Conservation (phyloP, 2,888 invertebrate species). For the Drosophila acutilabella region DNA sequence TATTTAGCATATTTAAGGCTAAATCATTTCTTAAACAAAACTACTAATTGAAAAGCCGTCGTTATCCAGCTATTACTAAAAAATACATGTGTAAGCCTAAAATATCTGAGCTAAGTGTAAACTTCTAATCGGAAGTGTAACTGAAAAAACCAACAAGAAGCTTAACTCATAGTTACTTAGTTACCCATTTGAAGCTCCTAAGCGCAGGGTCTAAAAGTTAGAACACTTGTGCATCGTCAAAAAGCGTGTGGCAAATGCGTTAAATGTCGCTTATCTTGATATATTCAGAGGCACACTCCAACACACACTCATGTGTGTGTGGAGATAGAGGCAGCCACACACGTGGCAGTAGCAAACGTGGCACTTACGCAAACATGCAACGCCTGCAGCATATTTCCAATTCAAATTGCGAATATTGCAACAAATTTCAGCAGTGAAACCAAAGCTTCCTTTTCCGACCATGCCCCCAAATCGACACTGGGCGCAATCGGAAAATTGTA, state of each 20-base stretch:
- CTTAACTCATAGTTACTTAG: too few relatives aligned
- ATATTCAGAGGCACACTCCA: slow-evolving; percentile 40
- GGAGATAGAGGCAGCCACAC: slow-evolving; percentile 8
- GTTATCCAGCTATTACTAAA: too few relatives aligned
- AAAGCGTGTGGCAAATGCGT: slow-evolving; percentile 66
- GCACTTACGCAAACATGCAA: slow-evolving; percentile 67
- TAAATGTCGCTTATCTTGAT: slow-evolving; percentile 71
- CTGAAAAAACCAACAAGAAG: too few relatives aligned
- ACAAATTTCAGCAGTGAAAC: slow-evolving; percentile 57
- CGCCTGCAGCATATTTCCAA: slow-evolving; percentile 71
- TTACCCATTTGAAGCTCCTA: neutral
- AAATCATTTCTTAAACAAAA: too few relatives aligned
- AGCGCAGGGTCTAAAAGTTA: neutral
- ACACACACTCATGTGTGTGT: slow-evolving; percentile 9
- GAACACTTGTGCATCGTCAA: slow-evolving; percentile 47
- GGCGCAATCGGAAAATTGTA: slow-evolving; percentile 12
- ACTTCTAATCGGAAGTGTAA: too few relatives aligned
- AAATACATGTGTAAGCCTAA: too few relatives aligned
- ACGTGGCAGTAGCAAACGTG: slow-evolving; percentile 35
- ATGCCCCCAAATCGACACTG: slow-evolving; percentile 6
- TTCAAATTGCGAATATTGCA: slow-evolving; percentile 73
- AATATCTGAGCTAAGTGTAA: too few relatives aligned
- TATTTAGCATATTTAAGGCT: too few relatives aligned
- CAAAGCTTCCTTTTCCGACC: neutral
- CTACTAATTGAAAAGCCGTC: too few relatives aligned